phyloP scores from a whole-genome alignment of 2,888 invertebrate species.

The Tachina lurida region DNA sequence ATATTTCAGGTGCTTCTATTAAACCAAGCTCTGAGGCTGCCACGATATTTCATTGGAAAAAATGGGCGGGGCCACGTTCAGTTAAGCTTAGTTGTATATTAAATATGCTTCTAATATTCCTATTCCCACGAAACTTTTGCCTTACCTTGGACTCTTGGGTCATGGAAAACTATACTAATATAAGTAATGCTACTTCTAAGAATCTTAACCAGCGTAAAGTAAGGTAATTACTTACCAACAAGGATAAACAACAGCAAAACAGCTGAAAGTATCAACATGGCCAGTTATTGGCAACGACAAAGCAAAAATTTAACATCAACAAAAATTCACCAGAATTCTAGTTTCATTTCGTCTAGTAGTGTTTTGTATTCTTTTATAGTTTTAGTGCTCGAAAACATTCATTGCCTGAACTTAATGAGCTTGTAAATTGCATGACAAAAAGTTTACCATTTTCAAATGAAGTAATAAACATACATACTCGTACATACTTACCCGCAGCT shows the following conservation, averaged over 20 bases:
- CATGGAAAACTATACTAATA: background rate
- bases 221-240: constrained; percentile 24
- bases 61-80: too few species aligned
- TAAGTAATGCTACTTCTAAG: background rate
- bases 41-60: too few species aligned
- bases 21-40: too few species aligned
- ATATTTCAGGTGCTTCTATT: too few species aligned
- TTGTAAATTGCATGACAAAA: constrained; percentile 53
- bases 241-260: background rate
- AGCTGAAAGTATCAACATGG: constrained; percentile 21
- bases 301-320: constrained; percentile 11
- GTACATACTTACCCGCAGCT: too few species aligned
- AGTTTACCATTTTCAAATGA: constrained; percentile 39
- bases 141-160: too few species aligned
- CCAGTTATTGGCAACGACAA: background rate
- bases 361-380: background rate
- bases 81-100: too few species aligned
- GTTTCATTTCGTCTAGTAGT: background rate
- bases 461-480: background rate
- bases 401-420: constrained; percentile 55
- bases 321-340: background rate
- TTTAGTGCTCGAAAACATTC: constrained; percentile 13
- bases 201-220: constrained; percentile 12
- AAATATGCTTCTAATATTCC: too few species aligned
- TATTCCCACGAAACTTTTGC: too few species aligned